Evolutionary conservation across 2,888 invertebrate species (phyloP).

Genomic region (Apocheima hispidaria): DNA sequence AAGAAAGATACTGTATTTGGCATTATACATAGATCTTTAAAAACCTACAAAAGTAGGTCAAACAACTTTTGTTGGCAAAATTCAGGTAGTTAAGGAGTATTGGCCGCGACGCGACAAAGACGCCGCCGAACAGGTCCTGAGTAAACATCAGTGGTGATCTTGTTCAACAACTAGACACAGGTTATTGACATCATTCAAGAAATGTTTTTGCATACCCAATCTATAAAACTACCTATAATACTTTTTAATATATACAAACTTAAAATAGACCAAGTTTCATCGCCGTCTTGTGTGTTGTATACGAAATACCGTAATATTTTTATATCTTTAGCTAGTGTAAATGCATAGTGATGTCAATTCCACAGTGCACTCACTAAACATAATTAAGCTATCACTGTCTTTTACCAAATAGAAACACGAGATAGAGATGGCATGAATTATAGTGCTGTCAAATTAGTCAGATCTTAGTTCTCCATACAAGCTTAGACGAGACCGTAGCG

Average conservation of each 20-base stretch:
- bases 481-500: too few relatives aligned
- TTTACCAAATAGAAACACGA: too few relatives aligned
- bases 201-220: neutral
- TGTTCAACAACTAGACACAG: constrained; percentile 38
- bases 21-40: neutral
- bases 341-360: too few relatives aligned
- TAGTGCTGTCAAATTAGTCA: too few relatives aligned
- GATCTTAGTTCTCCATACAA: too few relatives aligned
- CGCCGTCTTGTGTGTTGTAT: neutral
- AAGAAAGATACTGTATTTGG: too few relatives aligned
- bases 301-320: neutral
- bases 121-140: constrained; percentile 34
- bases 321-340: neutral
- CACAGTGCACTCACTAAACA: too few relatives aligned
- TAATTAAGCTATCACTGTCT: too few relatives aligned
- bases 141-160: constrained; percentile 21
- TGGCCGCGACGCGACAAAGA: constrained; percentile 24
- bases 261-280: neutral
- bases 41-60: constrained; percentile 11
- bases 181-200: constrained; percentile 37
- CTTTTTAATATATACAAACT: neutral
- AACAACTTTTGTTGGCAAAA: neutral
- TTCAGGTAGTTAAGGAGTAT: constrained; percentile 22
- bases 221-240: neutral
- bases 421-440: too few relatives aligned